Evolutionary conservation across 1,140 invertebrate genomes (phyloP).

Genomic region (Musca domestica): DNA sequence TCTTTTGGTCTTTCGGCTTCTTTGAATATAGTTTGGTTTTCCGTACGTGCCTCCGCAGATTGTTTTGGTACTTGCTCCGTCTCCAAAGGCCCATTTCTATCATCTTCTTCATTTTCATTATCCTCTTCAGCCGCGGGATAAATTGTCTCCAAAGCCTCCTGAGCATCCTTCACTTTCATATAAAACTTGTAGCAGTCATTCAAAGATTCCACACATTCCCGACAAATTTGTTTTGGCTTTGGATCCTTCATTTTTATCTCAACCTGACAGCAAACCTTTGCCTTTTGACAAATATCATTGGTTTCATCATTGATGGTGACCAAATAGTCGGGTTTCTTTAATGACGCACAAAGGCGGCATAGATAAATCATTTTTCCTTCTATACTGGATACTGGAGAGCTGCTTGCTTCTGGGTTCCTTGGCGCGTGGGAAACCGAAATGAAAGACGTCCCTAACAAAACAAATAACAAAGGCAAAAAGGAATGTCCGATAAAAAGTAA

Average conservation of each 20-base stretch:
- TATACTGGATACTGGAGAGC: too few relatives aligned
- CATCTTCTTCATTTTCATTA: background rate
- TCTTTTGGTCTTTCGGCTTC: background rate
- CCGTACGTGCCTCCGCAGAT: background rate
- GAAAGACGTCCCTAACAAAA: too few relatives aligned
- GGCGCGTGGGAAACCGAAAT: too few relatives aligned
- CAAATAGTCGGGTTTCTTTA: slow-evolving; percentile 21
- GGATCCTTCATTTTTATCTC: slow-evolving; percentile 9
- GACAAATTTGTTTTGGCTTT: slow-evolving; percentile 16
- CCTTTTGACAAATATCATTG: slow-evolving; percentile 9
- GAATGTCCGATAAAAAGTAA: too few relatives aligned
- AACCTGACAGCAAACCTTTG: background rate
- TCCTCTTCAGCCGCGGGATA: background rate
- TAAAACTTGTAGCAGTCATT: slow-evolving; percentile 15
- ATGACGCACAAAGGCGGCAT: slow-evolving; percentile 24
- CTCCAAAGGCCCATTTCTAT: background rate
- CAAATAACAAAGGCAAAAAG: too few relatives aligned
- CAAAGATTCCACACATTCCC: slow-evolving; percentile 6
- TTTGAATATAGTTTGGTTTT: background rate
- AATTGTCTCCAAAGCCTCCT: slow-evolving; percentile 17
- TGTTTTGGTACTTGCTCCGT: background rate
- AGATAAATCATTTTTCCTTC: slow-evolving; percentile 12
- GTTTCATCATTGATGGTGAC: slow-evolving; percentile 11
- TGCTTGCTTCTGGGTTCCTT: too few relatives aligned
- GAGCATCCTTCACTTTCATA: slow-evolving; percentile 18